Percentiles rank a stretch among this genome's conserved stretches.
Evolutionary conservation across 2,113 vertebrate species (phyloP).

Genomic region (Labeo catla): DNA sequence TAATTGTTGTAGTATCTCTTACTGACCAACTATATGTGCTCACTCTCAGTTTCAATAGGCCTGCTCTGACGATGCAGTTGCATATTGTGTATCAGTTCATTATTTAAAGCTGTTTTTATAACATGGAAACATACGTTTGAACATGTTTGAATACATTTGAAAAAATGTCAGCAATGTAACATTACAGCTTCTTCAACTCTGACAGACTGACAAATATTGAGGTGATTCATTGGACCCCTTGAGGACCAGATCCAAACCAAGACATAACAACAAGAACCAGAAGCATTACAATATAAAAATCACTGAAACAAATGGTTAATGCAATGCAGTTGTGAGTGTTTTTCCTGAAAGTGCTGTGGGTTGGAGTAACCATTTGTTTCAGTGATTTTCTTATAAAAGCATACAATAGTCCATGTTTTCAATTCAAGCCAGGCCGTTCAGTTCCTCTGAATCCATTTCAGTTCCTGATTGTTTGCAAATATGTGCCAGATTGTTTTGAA

Average conservation of each 20-base stretch:
- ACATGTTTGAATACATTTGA: too few species aligned
- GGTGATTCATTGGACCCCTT: neutral
- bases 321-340: neutral
- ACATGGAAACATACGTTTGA: too few species aligned
- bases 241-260: neutral
- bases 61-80: neutral
- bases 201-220: too few species aligned
- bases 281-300: neutral
- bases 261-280: neutral
- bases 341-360: neutral
- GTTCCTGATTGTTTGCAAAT: neutral
- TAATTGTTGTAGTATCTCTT: too few species aligned
- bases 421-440: neutral
- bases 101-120: too few species aligned
- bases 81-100: neutral
- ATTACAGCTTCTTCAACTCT: too few species aligned
- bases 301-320: neutral
- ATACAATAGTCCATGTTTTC: neutral
- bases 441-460: neutral
- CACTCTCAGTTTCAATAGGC: neutral
- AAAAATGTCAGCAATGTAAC: too few species aligned
- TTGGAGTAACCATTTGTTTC: neutral
- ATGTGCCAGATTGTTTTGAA: neutral
- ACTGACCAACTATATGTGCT: too few species aligned
- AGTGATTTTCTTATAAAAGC: neutral